Evolutionary conservation across 64 coral and sea anemone species (phyloP), one percentile per base, ranked within the genome.

Genomic region (Platygyra sinensis): DNA sequence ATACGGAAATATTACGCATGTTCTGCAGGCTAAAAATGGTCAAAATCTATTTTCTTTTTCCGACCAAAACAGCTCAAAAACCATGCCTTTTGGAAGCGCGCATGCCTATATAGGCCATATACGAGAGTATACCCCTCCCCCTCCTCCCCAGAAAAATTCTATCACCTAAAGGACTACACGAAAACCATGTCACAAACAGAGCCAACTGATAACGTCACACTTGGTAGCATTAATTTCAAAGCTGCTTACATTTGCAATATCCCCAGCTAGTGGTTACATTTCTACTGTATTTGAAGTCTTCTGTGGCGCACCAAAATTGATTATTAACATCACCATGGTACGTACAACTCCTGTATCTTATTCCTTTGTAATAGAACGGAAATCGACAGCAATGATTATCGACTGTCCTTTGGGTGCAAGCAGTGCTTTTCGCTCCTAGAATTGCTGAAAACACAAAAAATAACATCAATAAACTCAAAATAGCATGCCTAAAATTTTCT

Each of bases 181-280:
- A n/a, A n/a, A 36, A 36, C 33, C 33, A 36, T 36, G 3, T 36
- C 1, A 36, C 33, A 36, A 36, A 36, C 33, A 36, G 33, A 36
- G 33, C 22, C n/a, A n/a, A 8, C 10, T 24, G n/a, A n/a, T 11
- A n/a, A 12, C 22, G 65, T 69, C 24, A 69, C 5, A 0, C 8
- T 20, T 20, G 25, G 24, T 4, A 27, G 25, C 8, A n/a, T 11
- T 16, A 27, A 25, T 69, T 69, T 65, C 6, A 20, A 22, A 8
- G 22, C 13, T 11, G 7, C 80, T 83, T 83, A 83, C 80, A 83
- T 24, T 83, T 83, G 80, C 80, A 83, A 29, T 83, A 83, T 63
- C 80, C 80, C 80, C 80, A 83, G 60, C 60, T 62, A 1, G 22
- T 22, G 8, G 30, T 49, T 61, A 63, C 6, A 18, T 67, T 83